Evolutionary conservation across 2,113 vertebrate species (phyloP), one percentile per base, ranked within the genome.

Genomic region (Phoenicopterus ruber): DNA sequence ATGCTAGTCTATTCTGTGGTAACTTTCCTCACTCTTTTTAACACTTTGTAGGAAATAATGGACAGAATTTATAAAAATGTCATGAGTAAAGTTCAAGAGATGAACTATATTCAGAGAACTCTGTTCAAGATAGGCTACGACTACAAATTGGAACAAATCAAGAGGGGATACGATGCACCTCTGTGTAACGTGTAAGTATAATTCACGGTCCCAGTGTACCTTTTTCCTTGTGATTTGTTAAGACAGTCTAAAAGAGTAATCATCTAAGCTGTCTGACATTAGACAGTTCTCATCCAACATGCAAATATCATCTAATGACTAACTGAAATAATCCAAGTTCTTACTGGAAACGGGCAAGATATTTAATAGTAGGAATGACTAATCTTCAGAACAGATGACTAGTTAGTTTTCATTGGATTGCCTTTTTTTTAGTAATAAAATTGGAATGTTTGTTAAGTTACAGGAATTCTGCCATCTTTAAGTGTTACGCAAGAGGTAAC

Each of bases 1-100:
- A 5, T 95, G 20, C 63, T 86, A 7, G 50, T 88, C 32, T 55
- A 22, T 67, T 62, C n/a, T 16, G 47, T 93, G 70, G 29, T 93
- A 78, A 93, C 66, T 96, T 82, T 91, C 86, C 16, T 49, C 96
- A 70, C n/a, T n/a, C 17, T 97, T 94, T 89, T 81, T 32, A 79
- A 93, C 47, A 13, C 25, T 69, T 84, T 61, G 8, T 86, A 99
- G 99, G 99, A 99, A 99, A 99, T 99, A 59, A 99, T 99, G 99
- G 99, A 99, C 96, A 99, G 99, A 84, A 99, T 99, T 98, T 99
- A 99, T 97, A 99, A 99, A 97, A 99, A 99, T 8, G 99, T 99
- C 80, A 99, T 99, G 99, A 99, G 98, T 91, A 99, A 99, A 98
- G 99, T 99, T 71, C 98, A 99, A 96, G 99, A 99, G 97, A 99